phyloP scores from a whole-genome alignment of 30 jellyfish, hydroid and myxozoan genomes.

The Turritopsis rubra region DNA sequence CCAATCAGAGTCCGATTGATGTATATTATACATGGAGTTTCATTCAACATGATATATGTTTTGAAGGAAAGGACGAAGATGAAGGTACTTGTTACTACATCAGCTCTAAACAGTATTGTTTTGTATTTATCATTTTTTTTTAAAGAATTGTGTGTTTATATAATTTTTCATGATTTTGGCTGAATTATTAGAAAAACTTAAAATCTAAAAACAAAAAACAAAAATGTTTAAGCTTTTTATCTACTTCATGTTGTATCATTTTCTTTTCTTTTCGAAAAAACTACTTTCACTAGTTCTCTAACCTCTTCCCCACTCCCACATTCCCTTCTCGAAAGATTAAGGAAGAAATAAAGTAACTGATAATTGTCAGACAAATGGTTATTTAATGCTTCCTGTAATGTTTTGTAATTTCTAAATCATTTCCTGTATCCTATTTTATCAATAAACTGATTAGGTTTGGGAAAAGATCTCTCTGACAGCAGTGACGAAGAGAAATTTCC shows the following conservation, averaged over 20 bases:
- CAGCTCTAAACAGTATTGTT: neutral
- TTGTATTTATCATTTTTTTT: neutral
- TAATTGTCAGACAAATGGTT: too few species aligned
- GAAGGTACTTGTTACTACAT: slow-evolving; percentile 54
- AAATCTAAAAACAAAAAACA: slow-evolving; percentile 1
- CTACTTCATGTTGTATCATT: neutral
- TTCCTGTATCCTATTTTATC: too few species aligned
- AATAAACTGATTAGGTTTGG: slow-evolving; percentile 50
- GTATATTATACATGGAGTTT: slow-evolving; percentile 79
- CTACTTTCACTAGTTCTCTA: too few species aligned
- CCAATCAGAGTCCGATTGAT: slow-evolving; percentile 73
- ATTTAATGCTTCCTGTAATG: too few species aligned
- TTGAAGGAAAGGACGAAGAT: slow-evolving; percentile 82
- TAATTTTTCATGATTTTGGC: too few species aligned
- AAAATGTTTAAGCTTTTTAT: neutral
- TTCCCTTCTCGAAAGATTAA: too few species aligned
- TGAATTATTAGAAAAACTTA: too few species aligned
- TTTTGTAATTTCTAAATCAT: too few species aligned
- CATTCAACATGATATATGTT: slow-evolving; percentile 61
- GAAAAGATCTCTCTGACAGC: slow-evolving; percentile 67
- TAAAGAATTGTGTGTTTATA: neutral
- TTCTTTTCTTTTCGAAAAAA: too few species aligned
- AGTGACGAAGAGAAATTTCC: slow-evolving; percentile 17
- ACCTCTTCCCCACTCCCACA: too few species aligned
- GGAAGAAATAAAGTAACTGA: too few species aligned